Base-by-base conservation (phyloP, 2,113 vertebrate genomes). In the Spea bombifrons region DNA sequence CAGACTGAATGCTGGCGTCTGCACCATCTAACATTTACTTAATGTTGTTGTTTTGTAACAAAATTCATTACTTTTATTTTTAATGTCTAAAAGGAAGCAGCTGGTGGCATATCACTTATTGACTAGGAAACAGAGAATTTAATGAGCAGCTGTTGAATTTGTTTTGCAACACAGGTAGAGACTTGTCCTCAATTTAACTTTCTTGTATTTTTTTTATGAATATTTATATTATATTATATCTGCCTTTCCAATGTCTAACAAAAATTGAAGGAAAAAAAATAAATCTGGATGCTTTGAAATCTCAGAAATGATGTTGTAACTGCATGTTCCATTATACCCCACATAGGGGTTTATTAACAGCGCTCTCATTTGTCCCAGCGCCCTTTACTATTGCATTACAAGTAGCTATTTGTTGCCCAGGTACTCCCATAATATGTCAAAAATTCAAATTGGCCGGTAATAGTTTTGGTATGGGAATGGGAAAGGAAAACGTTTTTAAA, bases 101-200 rank as follows among this genome's bases (percentile, higher is more conserved):
- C 69, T 78, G 67, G 68, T 72, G 76, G 57, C 76, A 71, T 72
- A 71, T 71, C 43, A 55, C 61, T 71, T 78, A 71, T 71, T 71
- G 76, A 78, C 76, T 78, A 72, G 76, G 76, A 78, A 78, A 78
- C 76, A 78, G 68, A 53, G 55, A 72, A 45, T 72, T 72, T 78
- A 78, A 78, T 78, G 76, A 78, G 69, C 76, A 78, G 76, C 57
- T 78, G 76, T 65, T 72, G 57, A 63, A 71, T 78, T 78, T 13
- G 76, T 61, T 71, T 78, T 48, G 52, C 57, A 13, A 53, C 76
- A 55, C 76, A 78, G 69, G 76, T 78, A 72, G 17, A 78, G 76
- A 55, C 74, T 75, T 75, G 74, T 70, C 75, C 66, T 77, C 66
- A 45, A 55, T 63, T 5, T 45, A 77, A 77, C 66, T 77, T 70